A percentile compares a stretch with the other conserved stretches of the same genome.
These are phyloP conservation scores for Coregonus clupeaformis DNA, from an alignment of 2,113 vertebrate species.

Conservation along the genomic window DNA sequence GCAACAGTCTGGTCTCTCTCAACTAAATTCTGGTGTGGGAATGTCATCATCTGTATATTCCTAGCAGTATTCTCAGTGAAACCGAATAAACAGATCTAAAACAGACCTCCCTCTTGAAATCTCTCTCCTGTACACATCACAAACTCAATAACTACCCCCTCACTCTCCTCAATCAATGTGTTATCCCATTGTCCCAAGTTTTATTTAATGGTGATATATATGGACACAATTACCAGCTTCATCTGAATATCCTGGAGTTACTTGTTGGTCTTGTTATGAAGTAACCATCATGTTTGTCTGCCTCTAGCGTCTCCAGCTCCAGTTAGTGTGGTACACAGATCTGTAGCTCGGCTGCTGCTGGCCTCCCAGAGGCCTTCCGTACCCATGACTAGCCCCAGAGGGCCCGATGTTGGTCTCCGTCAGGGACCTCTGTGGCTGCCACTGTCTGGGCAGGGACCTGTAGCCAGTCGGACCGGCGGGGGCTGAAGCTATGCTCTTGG, in stretches of 20 bases:
- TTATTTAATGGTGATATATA: neutral
- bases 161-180: neutral
- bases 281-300: neutral
- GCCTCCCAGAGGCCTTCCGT: constrained; percentile 52
- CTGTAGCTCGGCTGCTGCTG: constrained; percentile 66
- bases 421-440: constrained; percentile 72
- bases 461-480: constrained; percentile 56
- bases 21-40: neutral
- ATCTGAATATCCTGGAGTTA: too few relatives aligned
- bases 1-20: neutral
- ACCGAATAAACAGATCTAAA: neutral
- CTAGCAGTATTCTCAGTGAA: neutral
- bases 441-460: constrained; percentile 70
- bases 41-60: neutral
- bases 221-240: neutral
- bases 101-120: neutral
- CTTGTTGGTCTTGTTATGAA: too few relatives aligned
- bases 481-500: constrained; percentile 57
- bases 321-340: constrained; percentile 72
- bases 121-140: neutral
- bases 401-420: constrained; percentile 68
- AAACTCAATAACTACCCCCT: neutral
- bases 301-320: constrained; percentile 71
- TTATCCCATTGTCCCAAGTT: neutral
- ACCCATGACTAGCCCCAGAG: constrained; percentile 71